phyloP scores from a whole-genome alignment of 2,888 invertebrate species.

The Ennomos quercinarius region DNA sequence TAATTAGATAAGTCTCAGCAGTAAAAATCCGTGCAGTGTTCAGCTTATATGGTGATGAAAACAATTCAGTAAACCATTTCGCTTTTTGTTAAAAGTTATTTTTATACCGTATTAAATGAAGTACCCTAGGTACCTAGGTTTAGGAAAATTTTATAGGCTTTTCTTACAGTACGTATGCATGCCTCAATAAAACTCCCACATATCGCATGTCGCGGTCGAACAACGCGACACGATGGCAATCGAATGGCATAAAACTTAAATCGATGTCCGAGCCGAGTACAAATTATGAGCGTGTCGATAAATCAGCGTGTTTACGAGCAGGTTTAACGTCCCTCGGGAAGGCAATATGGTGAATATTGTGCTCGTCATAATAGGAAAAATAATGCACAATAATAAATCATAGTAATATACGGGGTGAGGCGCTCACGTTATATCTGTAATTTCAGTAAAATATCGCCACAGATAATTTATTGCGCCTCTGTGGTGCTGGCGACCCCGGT shows the following conservation, averaged over 20 bases:
- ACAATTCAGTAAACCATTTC: no score
- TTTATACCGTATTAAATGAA: no score
- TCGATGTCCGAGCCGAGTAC: slow-evolving; percentile 56
- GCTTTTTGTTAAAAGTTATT: no score
- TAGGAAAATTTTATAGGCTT: not conserved
- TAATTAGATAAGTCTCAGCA: no score
- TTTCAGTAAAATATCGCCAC: slow-evolving; percentile 34
- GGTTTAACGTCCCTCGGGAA: slow-evolving; percentile 50
- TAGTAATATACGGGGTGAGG: slow-evolving; percentile 56
- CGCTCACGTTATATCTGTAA: slow-evolving; percentile 48
- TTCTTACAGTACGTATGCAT: not conserved
- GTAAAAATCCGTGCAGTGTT: no score
- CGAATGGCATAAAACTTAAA: slow-evolving; percentile 56
- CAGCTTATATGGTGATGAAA: no score
- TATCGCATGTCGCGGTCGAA: slow-evolving; percentile 2
- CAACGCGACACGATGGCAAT: slow-evolving; percentile 12
- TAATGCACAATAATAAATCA: slow-evolving; percentile 54
- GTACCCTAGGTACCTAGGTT: no score
- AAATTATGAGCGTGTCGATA: slow-evolving; percentile 55
- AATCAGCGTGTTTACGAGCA: slow-evolving; percentile 67
- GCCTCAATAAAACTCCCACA: slow-evolving; percentile 16
- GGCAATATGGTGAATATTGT: slow-evolving; percentile 45
- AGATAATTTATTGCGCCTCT: slow-evolving; percentile 36
- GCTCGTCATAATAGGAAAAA: slow-evolving; percentile 46
- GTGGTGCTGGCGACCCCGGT: slow-evolving; percentile 19